Evolutionary conservation across 2,113 vertebrate species (phyloP).

Genomic region (Xiphorhynchus elegans): DNA sequence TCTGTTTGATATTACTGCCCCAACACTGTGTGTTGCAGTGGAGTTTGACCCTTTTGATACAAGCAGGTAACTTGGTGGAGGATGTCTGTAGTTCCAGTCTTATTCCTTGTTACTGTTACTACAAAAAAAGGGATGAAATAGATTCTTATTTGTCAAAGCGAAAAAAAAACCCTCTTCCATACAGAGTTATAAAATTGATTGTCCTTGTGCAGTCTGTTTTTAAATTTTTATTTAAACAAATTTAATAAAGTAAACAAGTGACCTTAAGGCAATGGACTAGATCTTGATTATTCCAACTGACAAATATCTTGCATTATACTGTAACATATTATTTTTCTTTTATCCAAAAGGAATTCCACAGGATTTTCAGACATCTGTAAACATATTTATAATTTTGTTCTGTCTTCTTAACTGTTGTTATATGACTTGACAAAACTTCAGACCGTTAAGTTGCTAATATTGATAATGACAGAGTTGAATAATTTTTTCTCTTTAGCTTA

Average conservation of each 20-base stretch:
- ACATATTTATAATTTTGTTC: background rate
- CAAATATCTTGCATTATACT: background rate
- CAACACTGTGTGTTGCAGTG: background rate
- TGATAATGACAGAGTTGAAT: background rate
- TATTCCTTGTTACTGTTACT: background rate
- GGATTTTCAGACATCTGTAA: background rate
- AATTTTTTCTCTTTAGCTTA: background rate
- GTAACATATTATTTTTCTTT: background rate
- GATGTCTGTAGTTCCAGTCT: background rate
- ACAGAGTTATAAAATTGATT: background rate
- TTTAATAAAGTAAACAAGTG: constrained; percentile 35
- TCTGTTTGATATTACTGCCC: background rate
- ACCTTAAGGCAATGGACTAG: background rate
- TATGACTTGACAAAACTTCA: background rate
- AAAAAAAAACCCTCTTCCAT: background rate
- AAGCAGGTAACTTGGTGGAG: background rate
- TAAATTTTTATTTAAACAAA: background rate
- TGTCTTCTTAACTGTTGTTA: background rate
- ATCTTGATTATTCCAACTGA: background rate
- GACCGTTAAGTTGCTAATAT: background rate
- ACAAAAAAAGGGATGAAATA: background rate
- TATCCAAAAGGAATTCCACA: background rate
- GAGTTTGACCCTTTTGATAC: background rate
- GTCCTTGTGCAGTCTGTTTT: background rate
- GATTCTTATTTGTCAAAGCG: background rate